Base-by-base conservation (phyloP, 2,113 vertebrate species). In the Tinamus guttatus region DNA sequence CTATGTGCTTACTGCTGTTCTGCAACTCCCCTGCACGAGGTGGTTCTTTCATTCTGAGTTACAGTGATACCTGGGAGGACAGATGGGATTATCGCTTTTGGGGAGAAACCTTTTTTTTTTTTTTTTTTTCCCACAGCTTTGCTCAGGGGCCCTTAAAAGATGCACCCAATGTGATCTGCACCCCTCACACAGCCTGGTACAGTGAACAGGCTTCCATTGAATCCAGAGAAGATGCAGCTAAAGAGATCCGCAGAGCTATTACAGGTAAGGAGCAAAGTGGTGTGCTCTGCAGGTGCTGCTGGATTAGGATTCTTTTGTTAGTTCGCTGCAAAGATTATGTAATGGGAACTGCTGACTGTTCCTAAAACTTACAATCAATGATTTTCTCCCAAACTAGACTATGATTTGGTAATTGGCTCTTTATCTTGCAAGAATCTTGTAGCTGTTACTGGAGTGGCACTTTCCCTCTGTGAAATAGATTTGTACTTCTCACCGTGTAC, bases 171-270 rank as follows among this genome's bases (percentile, higher is more conserved):
- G 96, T 99, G 94, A 98, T 99, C 97, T 99, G 99, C 96, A 99
- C 98, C 89, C 99, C 99, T 51, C 99, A 99, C 96, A 98, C 98
- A 80, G 98, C 99, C 73, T 99, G 99, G 99, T 99, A 99, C 97
- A 99, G 99, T 71, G 99, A 99, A 95, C 99, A 99, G 96, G 99
- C 99, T 62, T 98, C 98, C 36, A 98, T 99, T 87, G 98, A 99
- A 93, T 98, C 98, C 91, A 98, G 99, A 43, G 99, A 99, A 94
- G 98, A 99, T 15, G 99, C 98, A 73, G 99, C 99, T 96, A 98
- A 98, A 95, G 98, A 99, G 96, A 98, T 99, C 63, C 98, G 99
- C 70, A 98, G 99, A 64, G 99, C 99, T 91, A 99, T 99, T 95
- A 98, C 98, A 91, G 99, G 99, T 99, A 97, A 96, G 24, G 32